Percentiles rank a stretch among this genome's conserved stretches.
Evolutionary conservation across 1,140 invertebrate species (phyloP).

Genomic region (Ostrea edulis): DNA sequence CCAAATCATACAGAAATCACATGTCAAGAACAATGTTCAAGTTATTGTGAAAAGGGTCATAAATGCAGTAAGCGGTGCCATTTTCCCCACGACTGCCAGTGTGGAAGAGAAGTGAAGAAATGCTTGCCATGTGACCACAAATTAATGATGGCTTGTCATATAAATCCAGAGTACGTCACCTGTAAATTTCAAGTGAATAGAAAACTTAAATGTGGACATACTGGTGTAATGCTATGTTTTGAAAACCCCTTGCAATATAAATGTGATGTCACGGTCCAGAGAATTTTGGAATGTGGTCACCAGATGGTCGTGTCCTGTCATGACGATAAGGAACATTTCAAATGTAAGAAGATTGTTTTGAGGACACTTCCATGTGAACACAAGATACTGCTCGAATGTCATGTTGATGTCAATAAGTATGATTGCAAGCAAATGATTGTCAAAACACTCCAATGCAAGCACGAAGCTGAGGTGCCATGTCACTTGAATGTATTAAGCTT

Average conservation of each 20-base stretch:
- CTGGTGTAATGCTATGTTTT: constrained; percentile 15
- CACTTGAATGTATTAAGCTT: constrained; percentile 57
- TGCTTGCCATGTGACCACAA: constrained; percentile 41
- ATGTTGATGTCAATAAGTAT: too few relatives aligned
- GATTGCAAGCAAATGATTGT: background rate
- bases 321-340: background rate
- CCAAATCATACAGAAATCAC: constrained; percentile 57
- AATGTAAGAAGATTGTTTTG: background rate
- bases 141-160: background rate
- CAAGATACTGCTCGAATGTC: background rate
- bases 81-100: constrained; percentile 57
- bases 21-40: constrained; percentile 68
- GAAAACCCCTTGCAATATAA: background rate
- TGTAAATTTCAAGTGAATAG: constrained; percentile 24
- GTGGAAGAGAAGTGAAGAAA: background rate
- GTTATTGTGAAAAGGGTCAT: constrained; percentile 67
- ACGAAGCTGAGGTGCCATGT: constrained; percentile 65
- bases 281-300: constrained; percentile 72
- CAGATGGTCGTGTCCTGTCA: constrained; percentile 48
- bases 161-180: background rate
- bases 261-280: background rate
- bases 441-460: constrained; percentile 70
- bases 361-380: constrained; percentile 50
- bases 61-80: constrained; percentile 67
- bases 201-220: constrained; percentile 47